These are phyloP conservation scores for Toxostoma redivivum DNA, from an alignment of 2,113 vertebrate genomes.

Conservation along the genomic window DNA sequence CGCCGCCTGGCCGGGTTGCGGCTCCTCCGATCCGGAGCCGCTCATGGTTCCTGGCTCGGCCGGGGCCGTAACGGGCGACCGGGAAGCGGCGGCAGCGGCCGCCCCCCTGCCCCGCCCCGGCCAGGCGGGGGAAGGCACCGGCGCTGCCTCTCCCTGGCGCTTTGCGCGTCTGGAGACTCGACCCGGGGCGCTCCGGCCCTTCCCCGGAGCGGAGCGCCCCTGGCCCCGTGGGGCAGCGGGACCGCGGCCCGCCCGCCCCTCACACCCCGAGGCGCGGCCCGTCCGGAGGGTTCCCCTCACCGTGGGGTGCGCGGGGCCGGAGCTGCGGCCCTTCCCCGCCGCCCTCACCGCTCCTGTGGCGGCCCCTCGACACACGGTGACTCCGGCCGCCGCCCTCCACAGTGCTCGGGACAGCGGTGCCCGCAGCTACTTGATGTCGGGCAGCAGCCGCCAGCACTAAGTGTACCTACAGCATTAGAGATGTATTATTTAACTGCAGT, in stretches of 20 bases:
- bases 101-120: neutral
- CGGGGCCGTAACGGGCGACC: neutral
- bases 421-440: accelerated
- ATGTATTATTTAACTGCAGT: neutral
- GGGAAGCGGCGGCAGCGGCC: neutral
- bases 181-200: neutral
- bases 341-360: neutral
- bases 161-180: neutral
- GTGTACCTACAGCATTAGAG: neutral
- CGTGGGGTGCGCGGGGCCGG: too few relatives aligned
- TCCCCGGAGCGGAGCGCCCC: too few relatives aligned
- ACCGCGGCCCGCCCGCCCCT: too few relatives aligned
- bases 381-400: accelerated
- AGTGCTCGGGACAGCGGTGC: accelerated
- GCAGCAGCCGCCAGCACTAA: neutral
- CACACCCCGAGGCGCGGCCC: accelerated
- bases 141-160: neutral
- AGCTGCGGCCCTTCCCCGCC: neutral
- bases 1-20: neutral
- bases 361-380: accelerated
- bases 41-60: neutral
- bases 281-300: neutral
- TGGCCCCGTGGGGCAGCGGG: neutral
- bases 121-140: neutral
- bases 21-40: neutral